Conservation (phyloP, 2,113 vertebrate genomes). For the Meles meles region DNA sequence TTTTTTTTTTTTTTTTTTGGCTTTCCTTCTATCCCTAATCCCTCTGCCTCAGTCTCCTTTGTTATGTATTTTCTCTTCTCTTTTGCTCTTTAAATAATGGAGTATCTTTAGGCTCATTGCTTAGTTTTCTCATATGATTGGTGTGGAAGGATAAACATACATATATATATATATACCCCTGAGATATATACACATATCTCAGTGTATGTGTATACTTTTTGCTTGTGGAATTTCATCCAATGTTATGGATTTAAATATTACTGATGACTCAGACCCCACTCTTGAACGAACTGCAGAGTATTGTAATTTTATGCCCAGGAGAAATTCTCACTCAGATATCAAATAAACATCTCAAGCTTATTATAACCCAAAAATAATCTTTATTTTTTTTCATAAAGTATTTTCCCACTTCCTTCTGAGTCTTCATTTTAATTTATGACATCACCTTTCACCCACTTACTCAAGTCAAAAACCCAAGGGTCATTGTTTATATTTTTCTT, state of each 20-base stretch:
- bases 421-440: background rate
- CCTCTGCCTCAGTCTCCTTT: background rate
- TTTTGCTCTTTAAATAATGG: background rate
- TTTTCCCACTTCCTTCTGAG: background rate
- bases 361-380: background rate
- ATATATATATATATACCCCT: no score
- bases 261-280: background rate
- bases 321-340: background rate
- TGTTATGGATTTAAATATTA: background rate
- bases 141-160: no score
- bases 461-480: background rate
- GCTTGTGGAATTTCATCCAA: background rate
- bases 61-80: background rate
- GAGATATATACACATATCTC: no score
- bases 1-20: no score
- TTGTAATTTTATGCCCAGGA: background rate
- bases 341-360: background rate
- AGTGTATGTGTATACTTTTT: background rate
- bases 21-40: background rate
- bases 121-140: background rate
- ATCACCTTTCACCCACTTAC: background rate
- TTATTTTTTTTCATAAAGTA: background rate
- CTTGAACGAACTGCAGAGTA: background rate
- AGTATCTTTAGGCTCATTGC: background rate
- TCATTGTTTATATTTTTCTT: background rate